A percentile compares a stretch with the other conserved stretches of the same genome.
Conservation (phyloP, 2,113 vertebrate species). For the Osmerus eperlanus region DNA sequence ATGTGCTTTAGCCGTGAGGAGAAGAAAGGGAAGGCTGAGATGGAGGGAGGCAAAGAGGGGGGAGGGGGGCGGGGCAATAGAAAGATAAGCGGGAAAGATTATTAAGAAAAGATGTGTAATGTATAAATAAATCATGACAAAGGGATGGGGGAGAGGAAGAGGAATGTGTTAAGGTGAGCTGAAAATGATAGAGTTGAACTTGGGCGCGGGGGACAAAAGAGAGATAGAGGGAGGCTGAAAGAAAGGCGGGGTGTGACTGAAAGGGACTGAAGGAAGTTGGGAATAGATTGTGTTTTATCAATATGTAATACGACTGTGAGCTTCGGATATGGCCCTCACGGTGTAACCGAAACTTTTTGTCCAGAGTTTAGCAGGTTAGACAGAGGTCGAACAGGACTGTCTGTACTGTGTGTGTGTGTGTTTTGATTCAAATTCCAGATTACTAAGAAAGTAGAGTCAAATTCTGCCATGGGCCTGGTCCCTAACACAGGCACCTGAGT, state of each 20-base stretch:
- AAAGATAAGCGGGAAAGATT: constrained; percentile 69
- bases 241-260: constrained; percentile 3
- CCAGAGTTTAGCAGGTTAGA: constrained; percentile 41
- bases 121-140: constrained; percentile 54
- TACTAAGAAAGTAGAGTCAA: constrained; percentile 15
- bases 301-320: constrained; percentile 55
- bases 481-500: constrained; percentile 8
- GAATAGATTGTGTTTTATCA: constrained; percentile 54
- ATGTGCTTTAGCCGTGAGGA: constrained; percentile 43
- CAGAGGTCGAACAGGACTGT: constrained; percentile 55
- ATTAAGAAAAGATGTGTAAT: constrained; percentile 56
- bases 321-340: constrained; percentile 47
- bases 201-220: constrained; percentile 11
- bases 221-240: constrained; percentile 9
- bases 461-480: too few relatives aligned
- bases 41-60: constrained; percentile 31
- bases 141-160: constrained; percentile 15
- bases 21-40: constrained; percentile 47
- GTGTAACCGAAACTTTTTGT: constrained; percentile 59
- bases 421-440: constrained; percentile 67
- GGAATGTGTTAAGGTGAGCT: constrained; percentile 2
- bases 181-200: constrained; percentile 35
- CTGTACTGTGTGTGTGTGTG: constrained; percentile 20
- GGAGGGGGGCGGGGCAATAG: constrained; percentile 49
- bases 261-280: constrained; percentile 31